Conservation (phyloP, 92 coral and sea anemone genomes). For the Porites rus region DNA sequence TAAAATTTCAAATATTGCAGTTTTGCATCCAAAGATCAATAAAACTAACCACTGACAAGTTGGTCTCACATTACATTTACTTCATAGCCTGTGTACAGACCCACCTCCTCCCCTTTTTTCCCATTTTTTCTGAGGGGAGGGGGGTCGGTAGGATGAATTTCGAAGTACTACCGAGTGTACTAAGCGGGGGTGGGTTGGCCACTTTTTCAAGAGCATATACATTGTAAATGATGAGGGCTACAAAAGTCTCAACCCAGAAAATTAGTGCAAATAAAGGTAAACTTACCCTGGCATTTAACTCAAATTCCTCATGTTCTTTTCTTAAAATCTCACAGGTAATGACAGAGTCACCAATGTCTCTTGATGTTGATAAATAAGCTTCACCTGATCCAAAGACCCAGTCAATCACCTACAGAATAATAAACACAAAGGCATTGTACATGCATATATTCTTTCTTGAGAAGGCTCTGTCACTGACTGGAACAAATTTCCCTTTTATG, state of each 20-base stretch:
- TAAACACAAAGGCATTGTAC: neutral
- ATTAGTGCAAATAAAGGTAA: neutral
- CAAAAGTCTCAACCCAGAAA: neutral
- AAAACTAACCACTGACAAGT: no score
- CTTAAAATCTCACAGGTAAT: constrained; percentile 83
- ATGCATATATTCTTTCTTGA: neutral
- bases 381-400: constrained; percentile 98
- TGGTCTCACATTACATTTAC: no score
- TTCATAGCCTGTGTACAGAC: no score
- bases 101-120: no score
- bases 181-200: no score
- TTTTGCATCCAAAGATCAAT: no score
- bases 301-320: constrained; percentile 96
- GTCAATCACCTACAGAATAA: constrained; percentile 71
- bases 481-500: no score
- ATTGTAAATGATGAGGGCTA: neutral
- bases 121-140: no score
- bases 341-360: constrained; percentile 86
- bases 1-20: no score
- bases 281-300: constrained; percentile 87
- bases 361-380: constrained; percentile 80
- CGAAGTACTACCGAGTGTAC: no score
- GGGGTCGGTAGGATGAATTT: no score
- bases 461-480: neutral
- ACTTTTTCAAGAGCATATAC: neutral